These are phyloP conservation scores for Meteorus colon DNA, from an alignment of 2,888 invertebrate genomes.

Conservation along the genomic window DNA sequence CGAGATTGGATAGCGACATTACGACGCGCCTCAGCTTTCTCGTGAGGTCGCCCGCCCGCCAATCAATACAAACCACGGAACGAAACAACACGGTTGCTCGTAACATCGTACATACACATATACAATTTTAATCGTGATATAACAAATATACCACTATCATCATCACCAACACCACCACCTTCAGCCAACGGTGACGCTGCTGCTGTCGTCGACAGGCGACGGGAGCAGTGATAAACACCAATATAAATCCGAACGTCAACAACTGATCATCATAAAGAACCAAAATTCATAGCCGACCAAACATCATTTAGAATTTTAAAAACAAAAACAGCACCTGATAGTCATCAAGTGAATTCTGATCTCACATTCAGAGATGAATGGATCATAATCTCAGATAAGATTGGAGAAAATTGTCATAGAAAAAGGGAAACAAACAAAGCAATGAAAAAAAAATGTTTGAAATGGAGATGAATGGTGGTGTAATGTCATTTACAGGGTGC, in stretches of 20 bases:
- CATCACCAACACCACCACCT: constrained; percentile 35
- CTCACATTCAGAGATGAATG: not conserved
- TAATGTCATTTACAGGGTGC: constrained; percentile 3
- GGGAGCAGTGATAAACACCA: too few relatives aligned
- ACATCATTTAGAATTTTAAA: too few relatives aligned
- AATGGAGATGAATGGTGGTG: constrained; percentile 43
- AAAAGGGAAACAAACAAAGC: not conserved
- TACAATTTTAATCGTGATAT: constrained; percentile 15
- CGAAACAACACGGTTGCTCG: constrained; percentile 54
- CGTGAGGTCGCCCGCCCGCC: constrained; percentile 58
- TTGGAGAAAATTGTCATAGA: constrained; percentile 23
- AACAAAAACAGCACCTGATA: too few relatives aligned
- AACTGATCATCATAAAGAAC: too few relatives aligned
- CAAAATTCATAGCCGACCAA: too few relatives aligned
- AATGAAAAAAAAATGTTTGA: constrained; percentile 33
- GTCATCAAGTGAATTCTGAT: not conserved
- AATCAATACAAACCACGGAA: constrained; percentile 57
- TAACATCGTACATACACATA: constrained; percentile 52
- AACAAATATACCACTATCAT: constrained; percentile 40
- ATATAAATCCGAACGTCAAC: too few relatives aligned
- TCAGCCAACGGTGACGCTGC: constrained; percentile 22
- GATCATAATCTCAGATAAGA: not conserved
- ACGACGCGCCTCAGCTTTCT: constrained; percentile 48
- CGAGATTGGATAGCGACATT: constrained; percentile 33
- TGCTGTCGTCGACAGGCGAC: constrained; percentile 26